phyloP scores from a whole-genome alignment of 2,797 vertebrate genomes.

The Peromyscus nudipes region DNA sequence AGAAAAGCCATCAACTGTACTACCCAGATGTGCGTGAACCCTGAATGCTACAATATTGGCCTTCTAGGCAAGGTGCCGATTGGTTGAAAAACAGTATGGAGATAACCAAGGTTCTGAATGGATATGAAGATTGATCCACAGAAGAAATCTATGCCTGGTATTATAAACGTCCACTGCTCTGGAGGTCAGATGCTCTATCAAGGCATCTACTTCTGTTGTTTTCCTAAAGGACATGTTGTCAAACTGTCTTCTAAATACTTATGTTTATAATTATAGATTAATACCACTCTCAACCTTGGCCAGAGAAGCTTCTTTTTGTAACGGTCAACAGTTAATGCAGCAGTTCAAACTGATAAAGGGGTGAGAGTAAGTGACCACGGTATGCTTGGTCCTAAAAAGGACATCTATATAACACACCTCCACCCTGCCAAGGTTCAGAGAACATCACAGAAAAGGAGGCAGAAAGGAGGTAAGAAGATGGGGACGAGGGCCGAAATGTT shows the following conservation, averaged over 20 bases:
- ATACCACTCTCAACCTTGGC: background rate
- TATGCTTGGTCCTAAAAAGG: background rate
- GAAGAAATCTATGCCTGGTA: background rate
- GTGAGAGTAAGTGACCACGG: background rate
- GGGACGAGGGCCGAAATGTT: background rate
- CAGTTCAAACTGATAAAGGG: background rate
- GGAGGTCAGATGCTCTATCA: background rate
- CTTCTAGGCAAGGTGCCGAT: background rate
- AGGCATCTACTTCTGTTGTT: background rate
- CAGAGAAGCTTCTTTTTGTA: background rate
- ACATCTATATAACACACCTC: background rate
- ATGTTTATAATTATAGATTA: background rate
- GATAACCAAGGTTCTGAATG: background rate
- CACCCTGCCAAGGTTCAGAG: background rate
- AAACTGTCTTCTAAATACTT: background rate
- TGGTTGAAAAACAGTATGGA: background rate
- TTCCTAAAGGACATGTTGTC: background rate
- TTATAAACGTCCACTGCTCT: background rate
- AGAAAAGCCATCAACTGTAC: background rate
- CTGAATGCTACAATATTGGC: background rate
- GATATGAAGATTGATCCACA: background rate
- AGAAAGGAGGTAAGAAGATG: background rate
- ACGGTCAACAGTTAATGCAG: background rate
- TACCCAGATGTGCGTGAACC: background rate
- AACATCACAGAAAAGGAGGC: background rate